A percentile compares a stretch with the other conserved stretches of the same genome.
phyloP scores from a whole-genome alignment of 2,113 vertebrate genomes.

The Indicator indicator region DNA sequence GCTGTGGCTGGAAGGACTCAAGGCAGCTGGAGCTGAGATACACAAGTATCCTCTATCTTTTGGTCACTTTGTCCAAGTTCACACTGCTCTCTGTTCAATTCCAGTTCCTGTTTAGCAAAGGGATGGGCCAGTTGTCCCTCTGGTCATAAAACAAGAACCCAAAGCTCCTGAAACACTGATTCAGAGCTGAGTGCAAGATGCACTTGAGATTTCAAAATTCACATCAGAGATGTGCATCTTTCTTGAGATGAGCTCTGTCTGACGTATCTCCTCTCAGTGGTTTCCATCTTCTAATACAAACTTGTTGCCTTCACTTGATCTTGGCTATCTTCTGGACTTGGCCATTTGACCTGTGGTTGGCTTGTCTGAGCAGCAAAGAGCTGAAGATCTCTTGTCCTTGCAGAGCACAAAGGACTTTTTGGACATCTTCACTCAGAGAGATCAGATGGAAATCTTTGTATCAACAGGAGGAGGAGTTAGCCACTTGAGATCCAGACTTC shows the following conservation, averaged over 20 bases:
- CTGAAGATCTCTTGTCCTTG: neutral
- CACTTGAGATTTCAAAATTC: neutral
- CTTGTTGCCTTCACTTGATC: neutral
- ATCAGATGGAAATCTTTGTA: neutral
- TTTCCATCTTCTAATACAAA: neutral
- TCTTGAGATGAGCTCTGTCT: neutral
- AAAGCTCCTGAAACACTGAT: neutral
- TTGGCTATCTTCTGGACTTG: neutral
- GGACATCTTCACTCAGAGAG: neutral
- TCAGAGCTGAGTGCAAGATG: neutral
- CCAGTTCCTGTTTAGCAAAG: neutral
- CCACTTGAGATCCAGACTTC: neutral
- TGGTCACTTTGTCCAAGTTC: slow-evolving; percentile 51
- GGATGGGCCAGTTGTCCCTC: neutral
- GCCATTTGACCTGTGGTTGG: neutral
- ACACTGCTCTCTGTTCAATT: neutral
- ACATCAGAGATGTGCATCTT: neutral
- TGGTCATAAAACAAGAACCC: neutral
- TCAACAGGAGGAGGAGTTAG: neutral
- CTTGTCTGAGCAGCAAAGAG: neutral
- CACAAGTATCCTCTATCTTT: neutral
- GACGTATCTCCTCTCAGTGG: neutral
- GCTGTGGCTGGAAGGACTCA: slow-evolving; percentile 40
- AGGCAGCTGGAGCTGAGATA: slow-evolving; percentile 50
- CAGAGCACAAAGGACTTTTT: neutral